Conservation (phyloP, 2,888 invertebrate genomes). For the Tachystola acroxantha region DNA sequence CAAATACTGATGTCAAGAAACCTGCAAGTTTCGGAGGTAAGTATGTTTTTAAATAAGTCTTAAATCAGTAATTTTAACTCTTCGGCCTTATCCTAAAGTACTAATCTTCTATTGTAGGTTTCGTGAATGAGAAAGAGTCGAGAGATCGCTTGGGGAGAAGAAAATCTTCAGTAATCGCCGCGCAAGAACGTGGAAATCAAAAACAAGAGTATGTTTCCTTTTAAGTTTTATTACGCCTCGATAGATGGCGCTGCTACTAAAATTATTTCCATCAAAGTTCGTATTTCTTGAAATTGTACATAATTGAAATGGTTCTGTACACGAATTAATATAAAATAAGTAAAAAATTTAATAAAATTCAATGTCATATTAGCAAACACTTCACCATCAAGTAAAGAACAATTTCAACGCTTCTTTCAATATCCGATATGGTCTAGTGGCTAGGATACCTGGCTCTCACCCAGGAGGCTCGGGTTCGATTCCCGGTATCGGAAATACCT, state of each 20-base stretch:
- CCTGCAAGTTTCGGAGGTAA: constrained; percentile 70
- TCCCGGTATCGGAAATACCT: constrained; percentile 77
- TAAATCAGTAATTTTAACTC: too few relatives aligned
- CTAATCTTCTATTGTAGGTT: constrained; percentile 45
- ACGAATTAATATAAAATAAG: too few relatives aligned
- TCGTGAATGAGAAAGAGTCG: constrained; percentile 64
- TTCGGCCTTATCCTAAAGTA: too few relatives aligned
- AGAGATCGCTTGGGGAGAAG: constrained; percentile 66
- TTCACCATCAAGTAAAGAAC: background rate
- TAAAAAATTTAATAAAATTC: too few relatives aligned
- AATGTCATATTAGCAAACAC: too few relatives aligned
- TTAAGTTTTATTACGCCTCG: background rate
- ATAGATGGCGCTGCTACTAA: constrained; percentile 15
- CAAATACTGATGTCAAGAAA: constrained; percentile 63
- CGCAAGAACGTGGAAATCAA: constrained; percentile 51
- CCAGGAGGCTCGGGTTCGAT: constrained; percentile 79
- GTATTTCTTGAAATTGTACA: background rate
- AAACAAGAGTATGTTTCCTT: constrained; percentile 68
- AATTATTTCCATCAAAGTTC: background rate
- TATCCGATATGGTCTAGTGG: constrained; percentile 81
- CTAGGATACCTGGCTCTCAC: constrained; percentile 81
- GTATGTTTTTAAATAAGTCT: too few relatives aligned
- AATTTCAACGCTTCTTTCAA: constrained; percentile 5
- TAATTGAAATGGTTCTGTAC: too few relatives aligned
- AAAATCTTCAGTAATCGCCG: constrained; percentile 60